Conservation (phyloP, 1,140 invertebrate genomes). For the Teleopsis dalmanni region DNA sequence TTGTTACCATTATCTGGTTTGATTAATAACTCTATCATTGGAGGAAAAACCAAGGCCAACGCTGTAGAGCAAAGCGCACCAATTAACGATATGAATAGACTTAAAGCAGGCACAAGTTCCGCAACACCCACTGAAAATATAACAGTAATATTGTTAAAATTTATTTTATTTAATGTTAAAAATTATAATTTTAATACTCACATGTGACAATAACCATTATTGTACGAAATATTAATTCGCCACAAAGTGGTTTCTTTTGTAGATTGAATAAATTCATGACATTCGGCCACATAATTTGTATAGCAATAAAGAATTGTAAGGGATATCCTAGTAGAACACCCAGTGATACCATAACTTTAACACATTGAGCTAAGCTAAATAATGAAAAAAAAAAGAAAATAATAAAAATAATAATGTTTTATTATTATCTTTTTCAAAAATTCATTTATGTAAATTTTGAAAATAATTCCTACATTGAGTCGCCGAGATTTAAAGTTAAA, state of each 20-base stretch:
- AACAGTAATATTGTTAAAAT: background rate
- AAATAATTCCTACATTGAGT: constrained; percentile 27
- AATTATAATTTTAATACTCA: constrained; percentile 49
- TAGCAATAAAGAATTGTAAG: constrained; percentile 77
- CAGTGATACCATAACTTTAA: constrained; percentile 61
- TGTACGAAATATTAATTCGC: constrained; percentile 58
- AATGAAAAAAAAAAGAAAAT: too few relatives aligned
- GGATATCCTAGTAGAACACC: constrained; percentile 71
- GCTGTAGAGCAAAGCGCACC: constrained; percentile 82
- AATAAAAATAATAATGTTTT: background rate
- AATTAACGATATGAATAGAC: constrained; percentile 81
- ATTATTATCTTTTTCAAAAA: background rate
- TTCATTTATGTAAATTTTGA: background rate
- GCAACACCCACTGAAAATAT: constrained; percentile 67
- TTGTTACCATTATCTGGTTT: constrained; percentile 45
- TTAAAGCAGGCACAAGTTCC: constrained; percentile 71
- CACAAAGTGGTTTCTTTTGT: constrained; percentile 31
- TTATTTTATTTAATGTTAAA: background rate
- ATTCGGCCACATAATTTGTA: constrained; percentile 56
- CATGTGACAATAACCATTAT: constrained; percentile 62
- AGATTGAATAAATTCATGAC: constrained; percentile 20
- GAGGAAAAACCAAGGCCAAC: constrained; percentile 82
- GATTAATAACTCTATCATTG: constrained; percentile 72
- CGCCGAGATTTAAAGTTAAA: constrained; percentile 62
- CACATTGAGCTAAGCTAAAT: constrained; percentile 51